These are phyloP conservation scores for Epinephelus cyanopodus DNA, from an alignment of 2,113 vertebrate species.

Conservation along the genomic window DNA sequence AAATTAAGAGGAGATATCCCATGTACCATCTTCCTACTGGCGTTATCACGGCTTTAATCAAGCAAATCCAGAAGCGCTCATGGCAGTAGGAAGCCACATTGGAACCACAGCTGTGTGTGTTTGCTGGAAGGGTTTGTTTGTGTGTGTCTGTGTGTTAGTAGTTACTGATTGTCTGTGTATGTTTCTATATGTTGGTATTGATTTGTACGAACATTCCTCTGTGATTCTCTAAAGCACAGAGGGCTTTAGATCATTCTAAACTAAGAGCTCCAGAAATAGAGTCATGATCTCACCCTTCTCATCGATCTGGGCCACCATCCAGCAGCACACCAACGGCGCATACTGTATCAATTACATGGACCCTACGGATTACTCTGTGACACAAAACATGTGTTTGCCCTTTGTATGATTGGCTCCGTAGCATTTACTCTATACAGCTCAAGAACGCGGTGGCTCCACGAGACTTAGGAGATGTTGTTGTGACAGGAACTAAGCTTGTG, in stretches of 20 bases:
- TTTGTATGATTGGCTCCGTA: constrained; percentile 41
- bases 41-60: constrained; percentile 37
- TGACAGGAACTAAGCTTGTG: constrained; percentile 18
- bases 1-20: constrained; percentile 65
- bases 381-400: constrained; percentile 74
- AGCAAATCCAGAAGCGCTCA: constrained; percentile 18
- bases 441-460: neutral
- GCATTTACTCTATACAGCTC: constrained; percentile 20
- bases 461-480: constrained; percentile 24
- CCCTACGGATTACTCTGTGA: constrained; percentile 63
- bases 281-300: constrained; percentile 63
- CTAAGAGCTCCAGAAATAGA: constrained; percentile 66
- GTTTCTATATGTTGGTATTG: constrained; percentile 17
- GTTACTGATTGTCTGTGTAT: constrained; percentile 11
- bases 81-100: constrained; percentile 16
- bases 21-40: constrained; percentile 46
- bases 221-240: constrained; percentile 19
- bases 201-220: constrained; percentile 39
- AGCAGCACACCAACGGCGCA: constrained; percentile 63
- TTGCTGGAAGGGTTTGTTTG: constrained; percentile 28
- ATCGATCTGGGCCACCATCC: constrained; percentile 67
- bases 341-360: constrained; percentile 71
- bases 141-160: constrained; percentile 8
- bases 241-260: constrained; percentile 51
- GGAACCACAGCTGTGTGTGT: constrained; percentile 16